Conservation (phyloP, 2,797 vertebrate species). For the Argentina silus region DNA sequence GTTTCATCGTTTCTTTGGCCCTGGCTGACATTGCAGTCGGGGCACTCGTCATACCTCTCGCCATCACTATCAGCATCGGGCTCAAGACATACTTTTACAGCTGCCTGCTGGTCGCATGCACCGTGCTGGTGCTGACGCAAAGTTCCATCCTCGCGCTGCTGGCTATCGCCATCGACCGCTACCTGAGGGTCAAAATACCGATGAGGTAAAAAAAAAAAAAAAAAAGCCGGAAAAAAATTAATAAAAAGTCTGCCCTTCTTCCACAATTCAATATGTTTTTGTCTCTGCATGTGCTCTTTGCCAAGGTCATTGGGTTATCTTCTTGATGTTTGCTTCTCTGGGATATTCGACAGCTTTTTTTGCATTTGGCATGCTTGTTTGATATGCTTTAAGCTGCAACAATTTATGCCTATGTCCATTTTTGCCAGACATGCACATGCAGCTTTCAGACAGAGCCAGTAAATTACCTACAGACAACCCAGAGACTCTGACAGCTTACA, state of each 20-base stretch:
- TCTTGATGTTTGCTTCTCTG: not conserved
- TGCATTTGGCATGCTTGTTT: not conserved
- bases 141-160: slow-evolving; percentile 94
- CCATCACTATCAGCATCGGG: slow-evolving; percentile 90
- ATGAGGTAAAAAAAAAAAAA: slow-evolving; percentile 80
- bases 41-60: slow-evolving; percentile 89
- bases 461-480: not conserved
- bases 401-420: not conserved
- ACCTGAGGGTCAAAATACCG: slow-evolving; percentile 92
- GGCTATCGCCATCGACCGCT: slow-evolving; percentile 93
- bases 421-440: not conserved
- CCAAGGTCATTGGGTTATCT: not conserved
- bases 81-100: slow-evolving; percentile 88
- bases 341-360: not conserved
- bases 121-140: slow-evolving; percentile 92
- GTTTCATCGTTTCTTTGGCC: slow-evolving; percentile 92
- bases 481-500: not conserved
- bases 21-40: slow-evolving; percentile 93
- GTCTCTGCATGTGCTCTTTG: not conserved
- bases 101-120: slow-evolving; percentile 88
- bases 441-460: not conserved
- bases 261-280: not conserved
- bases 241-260: not conserved
- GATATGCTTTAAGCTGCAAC: not conserved
- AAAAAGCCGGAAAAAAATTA: no score